Conservation (phyloP, 2,113 vertebrate genomes). For the Calidris pugnax region DNA sequence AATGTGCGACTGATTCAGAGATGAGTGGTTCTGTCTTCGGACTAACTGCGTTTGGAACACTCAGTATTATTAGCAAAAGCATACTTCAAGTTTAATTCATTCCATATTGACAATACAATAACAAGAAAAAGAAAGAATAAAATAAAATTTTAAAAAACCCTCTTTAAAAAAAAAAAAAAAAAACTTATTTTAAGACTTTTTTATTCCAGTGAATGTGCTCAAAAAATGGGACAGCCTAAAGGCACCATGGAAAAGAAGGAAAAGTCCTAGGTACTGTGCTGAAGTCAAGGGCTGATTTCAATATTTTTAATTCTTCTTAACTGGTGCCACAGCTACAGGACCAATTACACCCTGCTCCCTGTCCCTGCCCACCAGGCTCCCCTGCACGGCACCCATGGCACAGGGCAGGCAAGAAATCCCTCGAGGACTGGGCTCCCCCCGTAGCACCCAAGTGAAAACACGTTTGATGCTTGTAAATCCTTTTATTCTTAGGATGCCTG, state of each 20-base stretch:
- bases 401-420: not conserved
- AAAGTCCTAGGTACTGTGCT: not conserved
- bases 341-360: not conserved
- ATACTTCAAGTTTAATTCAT: not conserved
- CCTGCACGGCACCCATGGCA: fast-evolving
- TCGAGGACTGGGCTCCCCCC: fast-evolving
- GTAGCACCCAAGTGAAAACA: not conserved
- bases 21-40: not conserved
- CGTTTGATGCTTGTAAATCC: fast-evolving
- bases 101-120: not conserved
- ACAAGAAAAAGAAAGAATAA: not conserved
- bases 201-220: not conserved
- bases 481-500: not conserved
- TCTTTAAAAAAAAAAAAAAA: not conserved
- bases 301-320: not conserved
- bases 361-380: not conserved
- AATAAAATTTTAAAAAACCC: not conserved
- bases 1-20: not conserved
- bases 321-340: not conserved
- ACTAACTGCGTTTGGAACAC: not conserved
- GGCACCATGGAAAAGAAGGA: not conserved
- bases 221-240: not conserved
- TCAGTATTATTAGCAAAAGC: not conserved
- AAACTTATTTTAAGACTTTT: not conserved
- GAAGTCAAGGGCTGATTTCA: not conserved